Evolutionary conservation across 2,888 invertebrate genomes (phyloP).

Genomic region (Frankliniella intonsa): DNA sequence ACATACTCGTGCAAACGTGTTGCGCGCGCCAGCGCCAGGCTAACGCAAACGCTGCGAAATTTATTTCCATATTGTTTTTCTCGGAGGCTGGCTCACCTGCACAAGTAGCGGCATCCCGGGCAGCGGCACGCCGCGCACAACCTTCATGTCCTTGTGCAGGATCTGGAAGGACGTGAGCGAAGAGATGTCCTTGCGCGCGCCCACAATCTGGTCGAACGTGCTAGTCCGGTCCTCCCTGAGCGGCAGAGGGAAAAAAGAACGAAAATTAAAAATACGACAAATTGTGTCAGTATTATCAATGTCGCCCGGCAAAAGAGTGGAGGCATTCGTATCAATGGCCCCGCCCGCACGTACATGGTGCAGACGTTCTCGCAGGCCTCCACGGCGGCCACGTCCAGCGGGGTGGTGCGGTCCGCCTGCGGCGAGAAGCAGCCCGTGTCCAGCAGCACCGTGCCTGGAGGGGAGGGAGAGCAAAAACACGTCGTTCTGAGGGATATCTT

Average conservation of each 20-base stretch:
- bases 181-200: not conserved
- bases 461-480: not conserved
- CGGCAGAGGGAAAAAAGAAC: not conserved
- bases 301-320: not conserved
- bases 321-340: not conserved
- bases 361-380: not conserved
- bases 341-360: not conserved
- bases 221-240: not conserved
- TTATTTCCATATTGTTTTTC: not conserved
- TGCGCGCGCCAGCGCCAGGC: too few species aligned
- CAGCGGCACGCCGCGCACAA: not conserved
- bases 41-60: not conserved
- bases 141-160: slow-evolving; percentile 22
- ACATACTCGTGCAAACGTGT: too few species aligned
- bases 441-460: not conserved
- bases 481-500: not conserved
- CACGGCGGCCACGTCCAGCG: not conserved
- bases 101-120: not conserved
- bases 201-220: not conserved
- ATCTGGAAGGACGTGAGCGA: not conserved
- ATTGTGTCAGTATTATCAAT: not conserved
- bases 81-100: not conserved
- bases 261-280: not conserved
- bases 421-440: slow-evolving; percentile 3
- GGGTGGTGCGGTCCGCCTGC: slow-evolving; percentile 12